These are phyloP conservation scores for Ceuthmochares aereus DNA, from an alignment of 2,113 vertebrate genomes.

Conservation along the genomic window DNA sequence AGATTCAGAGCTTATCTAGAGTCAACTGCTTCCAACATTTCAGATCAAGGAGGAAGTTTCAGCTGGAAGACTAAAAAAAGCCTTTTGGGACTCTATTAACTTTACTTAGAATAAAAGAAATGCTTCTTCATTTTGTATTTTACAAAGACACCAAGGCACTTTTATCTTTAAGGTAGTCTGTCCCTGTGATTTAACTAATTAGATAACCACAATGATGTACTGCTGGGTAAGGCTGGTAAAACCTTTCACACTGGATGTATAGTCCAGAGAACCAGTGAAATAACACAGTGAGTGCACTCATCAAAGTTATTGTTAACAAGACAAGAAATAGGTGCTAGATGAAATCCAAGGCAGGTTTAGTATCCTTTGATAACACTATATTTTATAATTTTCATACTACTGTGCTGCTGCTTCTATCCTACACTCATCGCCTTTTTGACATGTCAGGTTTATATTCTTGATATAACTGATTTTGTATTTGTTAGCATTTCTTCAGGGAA, in stretches of 20 bases:
- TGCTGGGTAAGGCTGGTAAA: not conserved
- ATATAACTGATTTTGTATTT: not conserved
- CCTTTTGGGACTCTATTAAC: not conserved
- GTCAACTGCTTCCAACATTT: fast-evolving
- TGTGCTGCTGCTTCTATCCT: not conserved
- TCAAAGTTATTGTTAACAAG: not conserved
- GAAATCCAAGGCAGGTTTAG: not conserved
- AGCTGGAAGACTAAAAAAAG: not conserved
- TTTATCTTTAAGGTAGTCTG: not conserved
- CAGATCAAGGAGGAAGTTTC: not conserved
- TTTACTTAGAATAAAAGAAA: not conserved
- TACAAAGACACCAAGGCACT: not conserved
- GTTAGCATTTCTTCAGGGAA: not conserved
- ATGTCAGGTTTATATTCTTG: not conserved
- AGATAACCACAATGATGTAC: not conserved
- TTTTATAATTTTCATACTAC: not conserved
- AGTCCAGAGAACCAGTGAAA: not conserved
- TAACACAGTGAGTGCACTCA: not conserved
- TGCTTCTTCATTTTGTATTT: slow-evolving; percentile 8
- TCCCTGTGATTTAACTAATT: slow-evolving; percentile 6
- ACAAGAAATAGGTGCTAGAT: not conserved
- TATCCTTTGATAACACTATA: not conserved
- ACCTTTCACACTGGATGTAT: not conserved
- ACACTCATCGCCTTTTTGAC: not conserved
- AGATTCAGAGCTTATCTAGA: not conserved